These are phyloP conservation scores for Morpho achilles DNA, from an alignment of 2,888 invertebrate species.

Conservation along the genomic window DNA sequence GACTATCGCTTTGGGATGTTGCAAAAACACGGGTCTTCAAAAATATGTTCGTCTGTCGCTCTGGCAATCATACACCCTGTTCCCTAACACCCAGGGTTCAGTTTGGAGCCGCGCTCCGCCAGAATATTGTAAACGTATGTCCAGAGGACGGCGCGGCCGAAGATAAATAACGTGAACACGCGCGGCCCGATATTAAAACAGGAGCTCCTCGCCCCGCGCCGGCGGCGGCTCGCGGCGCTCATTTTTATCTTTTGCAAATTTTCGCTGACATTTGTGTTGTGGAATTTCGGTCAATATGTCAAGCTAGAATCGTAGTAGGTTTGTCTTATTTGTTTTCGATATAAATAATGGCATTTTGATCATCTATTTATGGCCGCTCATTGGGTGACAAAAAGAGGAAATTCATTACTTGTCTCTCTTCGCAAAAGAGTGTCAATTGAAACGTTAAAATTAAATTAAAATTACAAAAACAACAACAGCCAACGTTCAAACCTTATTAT, in stretches of 20 bases:
- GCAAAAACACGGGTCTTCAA: constrained; percentile 6
- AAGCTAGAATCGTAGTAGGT: not conserved
- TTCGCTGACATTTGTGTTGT: not conserved
- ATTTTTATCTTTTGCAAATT: not conserved
- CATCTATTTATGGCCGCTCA: no score
- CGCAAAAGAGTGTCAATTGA: no score
- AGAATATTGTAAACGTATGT: constrained; percentile 4
- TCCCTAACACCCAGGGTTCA: not conserved
- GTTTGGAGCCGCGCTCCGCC: not conserved
- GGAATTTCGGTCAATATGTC: not conserved
- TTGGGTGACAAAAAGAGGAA: no score
- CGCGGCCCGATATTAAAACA: constrained; percentile 12
- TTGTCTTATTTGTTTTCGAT: not conserved
- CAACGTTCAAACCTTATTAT: no score
- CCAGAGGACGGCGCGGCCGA: not conserved
- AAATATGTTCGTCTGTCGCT: not conserved
- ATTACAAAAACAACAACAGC: no score
- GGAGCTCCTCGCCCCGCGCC: constrained; percentile 4
- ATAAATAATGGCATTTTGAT: no score
- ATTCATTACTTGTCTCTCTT: no score
- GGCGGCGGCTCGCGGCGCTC: not conserved
- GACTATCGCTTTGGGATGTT: constrained; percentile 10
- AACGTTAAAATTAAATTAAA: no score
- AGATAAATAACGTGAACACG: constrained; percentile 12
- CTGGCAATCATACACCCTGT: not conserved